Base-by-base conservation (phyloP, 2,797 vertebrate species). In the Garrulus glandarius region DNA sequence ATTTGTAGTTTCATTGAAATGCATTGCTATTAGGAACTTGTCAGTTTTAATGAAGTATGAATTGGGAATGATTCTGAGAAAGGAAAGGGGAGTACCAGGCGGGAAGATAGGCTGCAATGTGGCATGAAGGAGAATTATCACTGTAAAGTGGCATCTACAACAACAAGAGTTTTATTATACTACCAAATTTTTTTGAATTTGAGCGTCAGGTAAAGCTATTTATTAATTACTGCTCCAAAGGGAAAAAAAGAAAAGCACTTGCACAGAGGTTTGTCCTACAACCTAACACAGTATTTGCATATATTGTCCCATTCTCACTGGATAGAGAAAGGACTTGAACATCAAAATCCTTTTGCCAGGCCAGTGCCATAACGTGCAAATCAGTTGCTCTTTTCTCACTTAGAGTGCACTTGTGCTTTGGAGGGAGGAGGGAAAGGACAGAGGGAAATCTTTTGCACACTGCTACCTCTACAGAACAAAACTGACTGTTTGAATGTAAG, bases 371-470 rank as follows among this genome's bases (percentile, higher is more conserved):
- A 49, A 69, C 17, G 2, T 23, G 21, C 11, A 52, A 61, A 11
- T 60, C 29, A 24, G 32, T 24, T 56, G 44, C 7, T 64, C 12
- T 71, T 56, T 69, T 34, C 26, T 63, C 20, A 41, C 8, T 34
- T 32, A 30, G 13, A 29, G 11, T 55, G 5, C 1, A 39, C 6
- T n/a, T 50, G 26, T n/a, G 12, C 7, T 50, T 92, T 56, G 69
- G 7, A 32, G 0, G 1, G 7, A 32, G 12, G 14, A 6, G 5
- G 11, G 5, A 67, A 47, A 50, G 9, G 17, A 63, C 11, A 50
- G 17, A 24, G n/a, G 64, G 41, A 63, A 64, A 34, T 16, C 34
- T 80, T 88, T 85, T 47, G 1, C 15, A 52, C 5, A 5, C 6
- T 80, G 0, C 7, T 26, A 55, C 18, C 13, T 19, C 47, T 70